Evolutionary conservation across 1,140 invertebrate species (phyloP).

Genomic region (Aphelinus atriplicis): DNA sequence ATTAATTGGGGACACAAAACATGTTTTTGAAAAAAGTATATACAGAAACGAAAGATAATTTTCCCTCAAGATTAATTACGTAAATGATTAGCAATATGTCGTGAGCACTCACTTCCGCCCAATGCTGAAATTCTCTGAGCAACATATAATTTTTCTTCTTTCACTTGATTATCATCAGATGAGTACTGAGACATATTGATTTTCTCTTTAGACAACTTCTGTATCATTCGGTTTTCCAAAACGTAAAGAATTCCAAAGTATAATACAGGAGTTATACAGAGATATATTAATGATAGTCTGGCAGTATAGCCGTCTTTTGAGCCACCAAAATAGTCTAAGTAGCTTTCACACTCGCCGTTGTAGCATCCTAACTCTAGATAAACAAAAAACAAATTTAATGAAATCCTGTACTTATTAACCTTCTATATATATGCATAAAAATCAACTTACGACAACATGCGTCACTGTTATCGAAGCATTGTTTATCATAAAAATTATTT

Average conservation of each 20-base stretch:
- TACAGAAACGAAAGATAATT: too few relatives aligned
- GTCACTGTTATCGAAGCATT: constrained; percentile 18
- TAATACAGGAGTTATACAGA: constrained; percentile 50
- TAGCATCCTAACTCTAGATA: constrained; percentile 48
- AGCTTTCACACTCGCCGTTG: constrained; percentile 51
- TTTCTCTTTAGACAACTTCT: constrained; percentile 34
- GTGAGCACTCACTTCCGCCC: too few relatives aligned
- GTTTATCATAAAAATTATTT: constrained; percentile 29
- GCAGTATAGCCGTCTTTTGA: constrained; percentile 48
- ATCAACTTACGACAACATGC: too few relatives aligned
- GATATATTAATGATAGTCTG: constrained; percentile 48
- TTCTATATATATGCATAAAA: too few relatives aligned
- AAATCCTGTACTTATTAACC: too few relatives aligned
- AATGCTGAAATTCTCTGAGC: constrained; percentile 41
- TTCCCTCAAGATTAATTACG: too few relatives aligned
- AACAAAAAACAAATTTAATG: too few relatives aligned
- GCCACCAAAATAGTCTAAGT: constrained; percentile 49
- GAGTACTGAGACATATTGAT: too few relatives aligned
- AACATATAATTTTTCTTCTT: constrained; percentile 53
- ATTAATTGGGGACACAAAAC: too few relatives aligned
- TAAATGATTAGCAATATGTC: too few relatives aligned
- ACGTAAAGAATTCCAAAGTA: constrained; percentile 54
- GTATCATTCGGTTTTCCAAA: constrained; percentile 51
- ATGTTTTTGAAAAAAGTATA: too few relatives aligned
- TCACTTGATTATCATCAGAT: constrained; percentile 56